Evolutionary conservation across 2,113 vertebrate genomes (phyloP).

Genomic region (Rhabdomys dilectus): DNA sequence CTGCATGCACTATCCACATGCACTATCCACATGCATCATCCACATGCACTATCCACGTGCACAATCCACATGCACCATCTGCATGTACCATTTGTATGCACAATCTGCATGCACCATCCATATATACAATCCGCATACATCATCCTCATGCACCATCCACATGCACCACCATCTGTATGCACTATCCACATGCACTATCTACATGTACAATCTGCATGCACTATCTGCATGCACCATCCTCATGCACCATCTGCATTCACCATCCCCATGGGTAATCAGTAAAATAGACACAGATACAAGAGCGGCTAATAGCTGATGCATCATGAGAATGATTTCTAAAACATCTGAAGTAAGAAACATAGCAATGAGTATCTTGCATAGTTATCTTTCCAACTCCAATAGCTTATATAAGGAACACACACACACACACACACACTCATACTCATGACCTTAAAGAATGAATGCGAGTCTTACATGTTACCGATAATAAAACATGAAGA

Average conservation of each 20-base stretch:
- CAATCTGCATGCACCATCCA: no score
- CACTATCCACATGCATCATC: background rate
- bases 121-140: no score
- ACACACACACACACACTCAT: no score
- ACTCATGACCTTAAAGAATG: background rate
- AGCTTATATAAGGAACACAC: background rate
- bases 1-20: no score
- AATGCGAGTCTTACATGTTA: background rate
- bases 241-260: no score
- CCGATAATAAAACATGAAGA: slow-evolving; percentile 1
- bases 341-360: background rate
- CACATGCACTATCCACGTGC: no score
- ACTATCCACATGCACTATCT: background rate
- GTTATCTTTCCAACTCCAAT: background rate
- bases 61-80: no score
- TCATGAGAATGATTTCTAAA: background rate
- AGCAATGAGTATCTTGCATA: background rate
- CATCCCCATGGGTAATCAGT: background rate
- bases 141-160: no score
- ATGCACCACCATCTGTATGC: no score
- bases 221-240: no score
- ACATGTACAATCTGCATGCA: no score
- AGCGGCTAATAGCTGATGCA: background rate
- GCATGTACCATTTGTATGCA: no score
- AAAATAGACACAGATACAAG: background rate